Evolutionary conservation across 2,888 invertebrate species (phyloP).

Genomic region (Melitaea athalia): DNA sequence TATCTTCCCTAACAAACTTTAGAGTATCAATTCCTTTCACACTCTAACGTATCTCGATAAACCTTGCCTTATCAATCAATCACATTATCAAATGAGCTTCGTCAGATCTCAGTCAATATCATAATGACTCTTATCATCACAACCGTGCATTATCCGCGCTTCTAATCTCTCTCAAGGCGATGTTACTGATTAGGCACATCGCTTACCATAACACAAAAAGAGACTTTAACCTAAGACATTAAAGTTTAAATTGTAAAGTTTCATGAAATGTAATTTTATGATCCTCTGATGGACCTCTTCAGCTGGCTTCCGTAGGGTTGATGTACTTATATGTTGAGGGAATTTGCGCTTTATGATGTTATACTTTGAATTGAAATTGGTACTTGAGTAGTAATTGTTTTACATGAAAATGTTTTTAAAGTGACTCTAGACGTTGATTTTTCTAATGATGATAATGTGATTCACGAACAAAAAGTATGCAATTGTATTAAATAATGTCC

Average conservation of each 20-base stretch:
- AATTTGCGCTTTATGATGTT: neutral
- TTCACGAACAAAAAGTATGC: neutral
- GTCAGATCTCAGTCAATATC: constrained; percentile 40
- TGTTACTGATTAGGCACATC: constrained; percentile 36
- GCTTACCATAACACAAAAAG: constrained; percentile 10
- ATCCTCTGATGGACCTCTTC: constrained; percentile 8
- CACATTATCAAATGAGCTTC: constrained; percentile 31
- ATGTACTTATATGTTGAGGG: neutral
- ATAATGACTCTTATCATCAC: constrained; percentile 35
- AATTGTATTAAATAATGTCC: too few species aligned
- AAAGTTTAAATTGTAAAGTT: constrained; percentile 5
- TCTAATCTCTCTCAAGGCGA: constrained; percentile 28
- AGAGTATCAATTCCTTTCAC: neutral
- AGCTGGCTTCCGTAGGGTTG: constrained; percentile 9
- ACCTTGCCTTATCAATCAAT: constrained; percentile 24
- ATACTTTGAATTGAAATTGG: neutral
- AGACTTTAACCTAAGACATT: constrained; percentile 1
- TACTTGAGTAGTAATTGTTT: neutral
- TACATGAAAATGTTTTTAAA: neutral
- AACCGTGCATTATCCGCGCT: constrained; percentile 33
- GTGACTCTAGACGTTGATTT: neutral
- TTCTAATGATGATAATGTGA: neutral
- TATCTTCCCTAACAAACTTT: neutral
- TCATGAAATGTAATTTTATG: neutral
- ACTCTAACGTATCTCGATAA: neutral